phyloP scores from a whole-genome alignment of 2,113 vertebrate genomes.

The Gopherus flavomarginatus region DNA sequence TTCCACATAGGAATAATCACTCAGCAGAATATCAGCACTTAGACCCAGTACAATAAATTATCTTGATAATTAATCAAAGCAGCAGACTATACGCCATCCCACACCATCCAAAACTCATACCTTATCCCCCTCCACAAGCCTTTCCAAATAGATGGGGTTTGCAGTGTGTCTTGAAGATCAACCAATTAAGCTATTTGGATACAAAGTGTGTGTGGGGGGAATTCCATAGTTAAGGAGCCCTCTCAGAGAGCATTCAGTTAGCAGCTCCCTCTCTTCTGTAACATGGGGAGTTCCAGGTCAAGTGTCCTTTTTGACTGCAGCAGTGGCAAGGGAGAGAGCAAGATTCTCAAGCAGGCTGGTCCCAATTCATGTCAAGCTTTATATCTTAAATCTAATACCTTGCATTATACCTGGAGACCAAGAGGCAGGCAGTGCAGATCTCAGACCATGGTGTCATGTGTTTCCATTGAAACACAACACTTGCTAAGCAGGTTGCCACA shows the following conservation, averaged over 20 bases:
- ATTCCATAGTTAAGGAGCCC: neutral
- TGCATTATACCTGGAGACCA: neutral
- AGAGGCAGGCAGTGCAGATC: neutral
- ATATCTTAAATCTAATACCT: neutral
- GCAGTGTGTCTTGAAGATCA: neutral
- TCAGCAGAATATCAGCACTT: neutral
- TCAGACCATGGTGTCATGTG: neutral
- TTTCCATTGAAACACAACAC: neutral
- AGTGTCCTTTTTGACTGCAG: neutral
- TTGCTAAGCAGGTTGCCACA: neutral
- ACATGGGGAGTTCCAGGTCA: neutral
- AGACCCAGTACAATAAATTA: neutral
- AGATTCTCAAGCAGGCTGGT: neutral
- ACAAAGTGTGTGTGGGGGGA: neutral
- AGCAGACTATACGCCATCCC: neutral
- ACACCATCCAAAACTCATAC: neutral
- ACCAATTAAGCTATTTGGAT: neutral
- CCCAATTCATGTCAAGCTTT: neutral
- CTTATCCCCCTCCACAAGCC: neutral
- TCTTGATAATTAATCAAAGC: neutral
- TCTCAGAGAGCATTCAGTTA: neutral
- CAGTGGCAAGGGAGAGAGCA: neutral
- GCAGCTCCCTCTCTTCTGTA: neutral
- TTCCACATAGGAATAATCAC: neutral
- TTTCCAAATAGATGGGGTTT: neutral